Percentiles rank a stretch among this genome's conserved stretches.
Evolutionary conservation across 37 sponge, comb jelly and placozoan species (phyloP).

Genomic region (Hormiphora californensis): DNA sequence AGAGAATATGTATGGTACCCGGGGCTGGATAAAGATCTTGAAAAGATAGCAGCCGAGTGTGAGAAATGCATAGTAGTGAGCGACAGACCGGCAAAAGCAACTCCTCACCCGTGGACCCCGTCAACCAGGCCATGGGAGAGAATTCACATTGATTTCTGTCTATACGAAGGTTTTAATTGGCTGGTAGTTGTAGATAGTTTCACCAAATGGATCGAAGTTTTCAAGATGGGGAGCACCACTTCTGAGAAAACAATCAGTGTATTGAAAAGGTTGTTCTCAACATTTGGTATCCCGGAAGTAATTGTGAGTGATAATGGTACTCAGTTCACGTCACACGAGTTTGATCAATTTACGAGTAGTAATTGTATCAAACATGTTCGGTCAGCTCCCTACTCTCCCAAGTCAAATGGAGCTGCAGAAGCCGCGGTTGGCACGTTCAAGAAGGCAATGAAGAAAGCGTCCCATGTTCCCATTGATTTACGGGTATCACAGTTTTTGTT

Average conservation of each 20-base stretch:
- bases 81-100: constrained; percentile 42
- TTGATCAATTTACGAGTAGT: constrained; percentile 13
- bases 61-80: constrained; percentile 29
- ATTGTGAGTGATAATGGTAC: constrained; percentile 63
- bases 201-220: constrained; percentile 60
- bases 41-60: constrained; percentile 53
- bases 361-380: constrained; percentile 55
- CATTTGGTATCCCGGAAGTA: constrained; percentile 55
- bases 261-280: constrained; percentile 50
- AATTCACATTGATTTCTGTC: constrained; percentile 58
- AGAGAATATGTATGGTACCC: constrained; percentile 56
- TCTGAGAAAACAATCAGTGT: constrained; percentile 24
- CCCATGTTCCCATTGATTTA: background rate
- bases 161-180: constrained; percentile 43
- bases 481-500: background rate
- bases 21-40: constrained; percentile 33
- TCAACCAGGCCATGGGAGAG: constrained; percentile 58
- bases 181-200: constrained; percentile 56
- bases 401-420: constrained; percentile 57
- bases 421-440: constrained; percentile 45
- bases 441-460: background rate
- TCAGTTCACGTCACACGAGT: constrained; percentile 47
- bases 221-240: constrained; percentile 13
- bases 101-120: constrained; percentile 58
- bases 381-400: constrained; percentile 16